A percentile compares a stretch with the other conserved stretches of the same genome.
Evolutionary conservation across 53 echinoderm and acorn worm species (phyloP).

Genomic region (Astropecten irregularis): DNA sequence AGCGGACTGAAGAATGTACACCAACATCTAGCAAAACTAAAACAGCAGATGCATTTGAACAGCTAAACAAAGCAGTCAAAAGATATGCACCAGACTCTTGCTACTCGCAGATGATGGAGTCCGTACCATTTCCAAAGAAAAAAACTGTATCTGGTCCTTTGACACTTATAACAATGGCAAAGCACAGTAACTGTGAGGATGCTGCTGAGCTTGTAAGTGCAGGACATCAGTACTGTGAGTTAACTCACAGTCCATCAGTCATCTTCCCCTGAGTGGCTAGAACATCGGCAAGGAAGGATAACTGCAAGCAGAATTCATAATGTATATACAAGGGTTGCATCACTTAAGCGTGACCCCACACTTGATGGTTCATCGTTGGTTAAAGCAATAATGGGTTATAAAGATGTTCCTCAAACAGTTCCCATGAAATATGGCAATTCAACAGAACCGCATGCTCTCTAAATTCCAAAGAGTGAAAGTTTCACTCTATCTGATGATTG

Average conservation of each 20-base stretch:
- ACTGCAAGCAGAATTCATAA: not conserved
- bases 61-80: no score
- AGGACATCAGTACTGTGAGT: not conserved
- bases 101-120: no score
- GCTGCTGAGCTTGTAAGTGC: not conserved
- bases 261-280: not conserved
- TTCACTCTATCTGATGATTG: conserved; percentile 1
- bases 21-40: no score
- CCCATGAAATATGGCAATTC: not conserved
- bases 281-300: not conserved
- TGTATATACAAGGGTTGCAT: not conserved
- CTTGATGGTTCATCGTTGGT: not conserved
- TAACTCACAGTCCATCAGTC: not conserved
- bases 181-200: no score
- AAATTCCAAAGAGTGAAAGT: conserved; percentile 1
- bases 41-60: no score
- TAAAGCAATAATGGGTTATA: not conserved
- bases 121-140: no score
- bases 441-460: conserved; percentile 8
- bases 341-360: not conserved
- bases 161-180: no score
- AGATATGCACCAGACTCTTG: no score
- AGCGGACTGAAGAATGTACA: no score
- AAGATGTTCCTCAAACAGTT: not conserved
- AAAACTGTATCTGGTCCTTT: no score